Evolutionary conservation across 2,888 invertebrate genomes (phyloP), one percentile per base, ranked within the genome.

Genomic region (Steinernema carpocapsae): DNA sequence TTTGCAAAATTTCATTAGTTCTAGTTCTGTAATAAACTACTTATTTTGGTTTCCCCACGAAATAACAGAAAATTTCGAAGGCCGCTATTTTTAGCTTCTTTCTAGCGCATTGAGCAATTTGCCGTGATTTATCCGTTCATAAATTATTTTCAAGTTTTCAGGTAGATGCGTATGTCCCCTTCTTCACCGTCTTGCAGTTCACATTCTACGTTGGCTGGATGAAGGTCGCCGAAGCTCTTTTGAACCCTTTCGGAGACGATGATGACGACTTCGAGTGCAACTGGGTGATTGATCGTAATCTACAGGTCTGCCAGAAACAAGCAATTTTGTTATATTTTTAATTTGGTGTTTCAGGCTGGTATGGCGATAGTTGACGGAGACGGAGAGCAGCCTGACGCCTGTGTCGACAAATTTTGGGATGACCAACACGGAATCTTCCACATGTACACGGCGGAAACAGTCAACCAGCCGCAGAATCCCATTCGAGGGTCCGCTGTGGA

Each of bases 191-290:
- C 42, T 64, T 75, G 14, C 75, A 75, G 72, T 75, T 75, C 43
- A 72, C 72, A 0, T 51, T 75, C n/a, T 75, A 75, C 45, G 64
- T 75, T 43, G 75, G 75, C 46, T 75, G 75, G 75, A 48, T 75
- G 72, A 75, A 75, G 72, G 83, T 83, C 4, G 83, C 83, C 17
- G 83, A 83, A 64, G 80, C 80, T n/a, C 82, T 83, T 80, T 46
- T 83, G 52, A 83, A 83, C 51, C 83, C 83, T 24, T 83, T 83
- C 76, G 83, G n/a, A n/a, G n/a, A n/a, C n/a, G n/a, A n/a, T n/a
- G n/a, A n/a, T n/a, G n/a, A n/a, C n/a, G n/a, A n/a, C 48, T 82
- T 82, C 52, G 81, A 82, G 64, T 79, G 79, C 72, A 83, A 83
- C 64, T 81, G 81, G n/a, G 75, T 83, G 12, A 83, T 83, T 70